Evolutionary conservation across 2,113 vertebrate genomes (phyloP).

Genomic region (Puntigrus tetrazona): DNA sequence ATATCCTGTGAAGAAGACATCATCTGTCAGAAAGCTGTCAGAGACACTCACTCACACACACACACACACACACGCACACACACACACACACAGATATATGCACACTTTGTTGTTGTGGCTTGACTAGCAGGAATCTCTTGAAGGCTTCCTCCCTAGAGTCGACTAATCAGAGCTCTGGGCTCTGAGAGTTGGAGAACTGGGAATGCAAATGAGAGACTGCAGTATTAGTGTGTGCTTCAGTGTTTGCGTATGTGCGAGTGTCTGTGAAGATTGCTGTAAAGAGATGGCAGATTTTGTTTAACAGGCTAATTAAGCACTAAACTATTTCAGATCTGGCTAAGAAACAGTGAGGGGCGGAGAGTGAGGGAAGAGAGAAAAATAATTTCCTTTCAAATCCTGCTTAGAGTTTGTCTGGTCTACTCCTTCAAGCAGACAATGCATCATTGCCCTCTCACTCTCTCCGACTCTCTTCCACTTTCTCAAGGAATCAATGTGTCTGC

Average conservation of each 20-base stretch:
- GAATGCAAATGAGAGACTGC: conserved; percentile 38
- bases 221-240: conserved; percentile 16
- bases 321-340: conserved; percentile 22
- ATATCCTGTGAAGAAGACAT: conserved; percentile 1
- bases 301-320: conserved; percentile 45
- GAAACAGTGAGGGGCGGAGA: conserved; percentile 10
- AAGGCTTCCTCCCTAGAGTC: conserved; percentile 36
- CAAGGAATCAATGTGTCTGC: conserved; percentile 29
- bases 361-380: neutral
- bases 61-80: neutral
- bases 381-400: conserved; percentile 1
- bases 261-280: conserved; percentile 30
- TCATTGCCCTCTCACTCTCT: neutral
- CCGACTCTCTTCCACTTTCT: neutral
- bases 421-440: conserved; percentile 5
- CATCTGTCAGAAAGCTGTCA: neutral
- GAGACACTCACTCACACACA: conserved; percentile 13
- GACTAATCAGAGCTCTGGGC: conserved; percentile 29
- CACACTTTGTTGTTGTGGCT: neutral
- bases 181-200: conserved; percentile 16
- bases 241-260: neutral
- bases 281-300: conserved; percentile 39
- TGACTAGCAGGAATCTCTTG: conserved; percentile 37
- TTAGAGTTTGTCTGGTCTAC: neutral
- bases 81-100: conserved; percentile 15